Base-by-base conservation (phyloP, 2,797 vertebrate species). In the Rhinophrynus dorsalis region DNA sequence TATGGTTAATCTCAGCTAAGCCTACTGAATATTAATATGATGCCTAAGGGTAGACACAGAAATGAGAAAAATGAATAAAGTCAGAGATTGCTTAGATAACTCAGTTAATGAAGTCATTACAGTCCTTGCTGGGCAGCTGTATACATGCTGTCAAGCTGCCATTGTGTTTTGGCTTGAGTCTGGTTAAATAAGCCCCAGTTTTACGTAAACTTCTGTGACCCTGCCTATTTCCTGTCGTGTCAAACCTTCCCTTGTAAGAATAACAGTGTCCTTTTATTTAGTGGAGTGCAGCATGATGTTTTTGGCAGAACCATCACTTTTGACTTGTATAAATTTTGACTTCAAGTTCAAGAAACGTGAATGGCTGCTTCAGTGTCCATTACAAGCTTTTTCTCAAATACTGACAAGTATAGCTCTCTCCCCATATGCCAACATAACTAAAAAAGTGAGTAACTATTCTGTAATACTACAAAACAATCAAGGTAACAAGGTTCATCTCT, bases 221-320 rank as follows among this genome's bases (percentile, higher is more conserved):
- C 83, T 79, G 80, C 82, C 85, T 84, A 78, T 82, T 90, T 91
- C 86, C 84, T 85, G 83, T 83, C 82, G 80, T 84, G 82, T 88
- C 85, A 88, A 86, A 86, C 77, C 80, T 86, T 84, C 83, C 83
- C 85, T 84, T 87, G 89, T 88, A 88, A 89, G 87, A 91, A 89
- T 84, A 90, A 87, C 85, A 85, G 85, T 81, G 84, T 86, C 78
- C 86, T 88, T 89, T 89, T 89, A 86, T 88, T 89, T 87, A 78
- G 83, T 84, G 70, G 82, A 85, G 78, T 83, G 82, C 66, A 79
- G 84, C 54, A 60, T 88, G 87, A 85, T 89, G 77, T 88, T 86
- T 89, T 89, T 89, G 88, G 86, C 86, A 83, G 75, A 67, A 40
- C 74, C 50, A 64, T 54, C 70, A 71, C 84, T 89, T 90, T 86